Percentiles rank a stretch among this genome's conserved stretches.
Conservation (phyloP, 2,113 vertebrate genomes). For the Mormyrus lacerda region DNA sequence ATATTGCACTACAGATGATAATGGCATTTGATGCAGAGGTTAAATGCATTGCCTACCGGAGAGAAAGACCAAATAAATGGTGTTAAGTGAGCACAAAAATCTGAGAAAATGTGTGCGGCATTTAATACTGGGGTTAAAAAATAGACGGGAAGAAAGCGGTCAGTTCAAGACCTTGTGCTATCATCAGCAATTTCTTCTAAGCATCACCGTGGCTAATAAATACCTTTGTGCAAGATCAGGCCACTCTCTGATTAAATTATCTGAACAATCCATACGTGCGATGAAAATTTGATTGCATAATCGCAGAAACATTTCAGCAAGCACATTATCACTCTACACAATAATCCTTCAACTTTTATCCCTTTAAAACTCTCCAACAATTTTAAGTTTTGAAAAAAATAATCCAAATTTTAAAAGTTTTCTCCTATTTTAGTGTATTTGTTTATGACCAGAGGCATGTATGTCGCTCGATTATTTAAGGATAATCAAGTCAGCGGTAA, state of each 20-base stretch:
- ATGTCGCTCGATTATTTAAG: not conserved
- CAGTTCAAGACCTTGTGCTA: not conserved
- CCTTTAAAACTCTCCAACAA: not conserved
- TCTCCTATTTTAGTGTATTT: not conserved
- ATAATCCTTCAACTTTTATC: not conserved
- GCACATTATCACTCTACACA: not conserved
- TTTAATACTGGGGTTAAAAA: not conserved
- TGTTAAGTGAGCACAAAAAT: not conserved
- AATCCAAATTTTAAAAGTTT: not conserved
- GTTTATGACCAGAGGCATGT: not conserved
- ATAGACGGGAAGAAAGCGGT: not conserved
- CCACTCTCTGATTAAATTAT: slow-evolving; percentile 1
- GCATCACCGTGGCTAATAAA: not conserved
- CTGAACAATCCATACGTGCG: not conserved
- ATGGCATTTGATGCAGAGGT: not conserved
- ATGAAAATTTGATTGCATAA: not conserved
- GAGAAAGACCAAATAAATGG: not conserved
- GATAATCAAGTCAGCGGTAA: not conserved
- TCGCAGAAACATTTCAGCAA: not conserved
- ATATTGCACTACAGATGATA: not conserved
- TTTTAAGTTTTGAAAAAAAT: not conserved
- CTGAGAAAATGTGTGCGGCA: not conserved
- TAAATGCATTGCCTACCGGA: not conserved
- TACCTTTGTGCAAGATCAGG: not conserved
- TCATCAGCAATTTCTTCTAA: not conserved